phyloP scores from a whole-genome alignment of 2,888 invertebrate genomes.

The Beris morrisii region DNA sequence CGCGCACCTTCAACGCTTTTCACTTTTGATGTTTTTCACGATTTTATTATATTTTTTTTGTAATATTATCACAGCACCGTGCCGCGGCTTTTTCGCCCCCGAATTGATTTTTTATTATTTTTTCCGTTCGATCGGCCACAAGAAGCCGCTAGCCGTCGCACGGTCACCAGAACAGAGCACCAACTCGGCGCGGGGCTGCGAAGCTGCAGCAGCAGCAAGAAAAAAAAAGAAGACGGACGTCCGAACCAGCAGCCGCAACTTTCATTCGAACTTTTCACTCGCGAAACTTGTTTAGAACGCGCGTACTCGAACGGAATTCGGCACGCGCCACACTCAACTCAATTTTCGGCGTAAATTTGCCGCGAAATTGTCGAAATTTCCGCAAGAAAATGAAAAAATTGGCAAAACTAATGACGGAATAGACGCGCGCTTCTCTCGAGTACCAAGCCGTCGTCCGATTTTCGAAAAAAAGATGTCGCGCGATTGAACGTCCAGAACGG shows the following conservation, averaged over 20 bases:
- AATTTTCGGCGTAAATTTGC: constrained; percentile 42
- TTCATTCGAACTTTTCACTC: constrained; percentile 14
- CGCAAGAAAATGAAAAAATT: constrained; percentile 38
- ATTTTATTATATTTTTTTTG: not conserved
- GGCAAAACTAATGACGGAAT: constrained; percentile 47
- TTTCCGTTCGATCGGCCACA: too few species aligned
- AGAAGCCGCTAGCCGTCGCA: too few species aligned
- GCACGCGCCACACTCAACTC: constrained; percentile 2
- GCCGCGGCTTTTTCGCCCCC: not conserved
- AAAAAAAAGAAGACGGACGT: constrained; percentile 14
- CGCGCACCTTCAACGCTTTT: not conserved
- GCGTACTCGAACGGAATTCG: constrained; percentile 1
- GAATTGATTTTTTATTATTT: not conserved
- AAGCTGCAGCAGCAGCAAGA: not conserved
- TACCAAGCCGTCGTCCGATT: constrained; percentile 48
- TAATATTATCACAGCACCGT: too few species aligned
- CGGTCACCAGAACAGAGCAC: not conserved
- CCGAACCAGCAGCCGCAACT: constrained; percentile 9
- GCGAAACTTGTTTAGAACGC: not conserved
- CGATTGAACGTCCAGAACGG: not conserved
- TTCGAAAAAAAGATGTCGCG: constrained; percentile 4
- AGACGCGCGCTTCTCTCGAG: constrained; percentile 53
- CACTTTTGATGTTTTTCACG: not conserved
- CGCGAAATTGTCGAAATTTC: constrained; percentile 49
- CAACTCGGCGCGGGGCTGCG: not conserved